phyloP scores from a whole-genome alignment of 2,888 invertebrate genomes.

The Drosophila affinis region DNA sequence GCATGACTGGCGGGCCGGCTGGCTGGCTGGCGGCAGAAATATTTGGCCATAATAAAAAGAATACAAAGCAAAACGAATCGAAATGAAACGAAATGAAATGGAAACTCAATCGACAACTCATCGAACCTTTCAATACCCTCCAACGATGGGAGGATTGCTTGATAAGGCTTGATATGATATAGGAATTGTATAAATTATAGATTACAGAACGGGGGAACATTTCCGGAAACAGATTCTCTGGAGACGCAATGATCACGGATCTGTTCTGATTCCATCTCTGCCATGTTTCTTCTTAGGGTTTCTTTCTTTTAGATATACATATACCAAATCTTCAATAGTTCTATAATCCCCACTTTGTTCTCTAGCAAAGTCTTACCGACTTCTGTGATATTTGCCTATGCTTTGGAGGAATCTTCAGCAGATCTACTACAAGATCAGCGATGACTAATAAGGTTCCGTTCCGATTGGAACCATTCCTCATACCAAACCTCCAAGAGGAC shows the following conservation, averaged over 20 bases:
- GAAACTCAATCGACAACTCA: slow-evolving; percentile 23
- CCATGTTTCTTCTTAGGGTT: no score
- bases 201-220: background rate
- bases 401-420: background rate
- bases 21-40: slow-evolving; percentile 52
- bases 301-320: no score
- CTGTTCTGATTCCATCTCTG: background rate
- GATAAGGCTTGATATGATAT: slow-evolving; percentile 9
- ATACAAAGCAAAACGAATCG: slow-evolving; percentile 43
- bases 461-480: background rate
- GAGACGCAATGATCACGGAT: background rate
- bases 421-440: background rate
- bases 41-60: slow-evolving; percentile 69
- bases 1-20: slow-evolving; percentile 47
- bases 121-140: slow-evolving; percentile 32
- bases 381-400: no score
- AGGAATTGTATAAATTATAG: background rate
- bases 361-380: no score
- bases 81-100: slow-evolving; percentile 31
- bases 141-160: slow-evolving; percentile 5
- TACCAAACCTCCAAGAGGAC: background rate
- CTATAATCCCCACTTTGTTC: no score
- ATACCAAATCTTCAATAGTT: no score
- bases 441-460: background rate
- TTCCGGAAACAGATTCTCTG: background rate